Base-by-base conservation (phyloP, 2,888 invertebrate species). In the Chymomyza fuscimana region DNA sequence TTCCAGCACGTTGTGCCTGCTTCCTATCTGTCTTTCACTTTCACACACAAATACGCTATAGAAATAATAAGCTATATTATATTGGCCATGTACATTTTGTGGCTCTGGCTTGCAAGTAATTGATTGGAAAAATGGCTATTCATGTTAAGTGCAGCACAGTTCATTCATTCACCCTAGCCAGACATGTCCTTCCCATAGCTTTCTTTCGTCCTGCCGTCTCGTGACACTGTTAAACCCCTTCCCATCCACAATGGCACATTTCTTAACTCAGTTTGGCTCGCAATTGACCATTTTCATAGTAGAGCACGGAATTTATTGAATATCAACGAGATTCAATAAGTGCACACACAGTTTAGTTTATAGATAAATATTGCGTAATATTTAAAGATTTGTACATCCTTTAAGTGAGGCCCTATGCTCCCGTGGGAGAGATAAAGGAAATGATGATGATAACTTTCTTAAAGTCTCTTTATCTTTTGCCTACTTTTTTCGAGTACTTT, bases 111-210 rank as follows among this genome's bases (percentile, higher is more conserved):
- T 15, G 29, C 72, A 73, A 51, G 86, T 88, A 84, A 84, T 88
- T 84, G 84, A 88, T 84, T 84, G 84, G 84, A 86, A 84, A 84
- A 84, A 81, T 76, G 86, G 76, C 73, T 80, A 86, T 80, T 83
- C 86, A 73, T 76, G 74, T 78, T 78, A 78, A 82, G 82, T 78
- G 82, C 83, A 80, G 79, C 69, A 69, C 72, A 58, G 68, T 69
- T 65, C 68, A 62, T 65, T 67, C 72, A 66, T 76, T 63, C 71
- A 51, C 10, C 15, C 32, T 15, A 2, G 54, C 63, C n/a, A 29
- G 15, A 16, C 50, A 62, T 5, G 22, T 29, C 15, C 52, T 32
- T 16, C n/a, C 65, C 61, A 12, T 61, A 4, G 12, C 59, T 25
- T 29, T 25, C 29, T 4, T 51, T 46, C 54, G 29, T 22, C 32